Evolutionary conservation across 2,797 vertebrate genomes (phyloP).

Genomic region (Semaprochilodus insignis): DNA sequence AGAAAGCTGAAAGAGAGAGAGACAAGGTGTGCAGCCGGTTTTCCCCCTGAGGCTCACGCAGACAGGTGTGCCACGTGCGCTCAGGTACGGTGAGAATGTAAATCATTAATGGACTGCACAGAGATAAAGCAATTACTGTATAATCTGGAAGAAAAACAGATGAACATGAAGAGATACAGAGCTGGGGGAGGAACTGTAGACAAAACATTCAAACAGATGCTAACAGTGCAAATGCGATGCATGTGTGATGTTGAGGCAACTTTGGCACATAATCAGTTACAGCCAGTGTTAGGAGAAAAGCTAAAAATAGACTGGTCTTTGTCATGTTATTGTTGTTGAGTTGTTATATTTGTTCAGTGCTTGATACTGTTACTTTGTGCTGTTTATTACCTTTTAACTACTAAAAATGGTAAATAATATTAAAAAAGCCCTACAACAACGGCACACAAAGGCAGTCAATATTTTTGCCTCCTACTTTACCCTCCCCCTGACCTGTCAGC

Average conservation of each 20-base stretch:
- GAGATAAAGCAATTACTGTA: conserved; percentile 10
- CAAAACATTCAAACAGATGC: not conserved
- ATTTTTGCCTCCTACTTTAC: too few species aligned
- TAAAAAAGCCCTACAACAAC: too few species aligned
- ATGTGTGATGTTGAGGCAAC: not conserved
- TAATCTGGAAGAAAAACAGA: not conserved
- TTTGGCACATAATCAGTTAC: not conserved
- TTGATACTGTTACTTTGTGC: not conserved
- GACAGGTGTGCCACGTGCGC: conserved; percentile 21
- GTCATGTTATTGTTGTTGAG: not conserved
- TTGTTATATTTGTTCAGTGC: not conserved
- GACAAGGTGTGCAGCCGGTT: not conserved
- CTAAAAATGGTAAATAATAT: too few species aligned
- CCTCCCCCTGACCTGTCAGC: too few species aligned
- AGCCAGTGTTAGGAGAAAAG: not conserved
- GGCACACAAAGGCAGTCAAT: too few species aligned
- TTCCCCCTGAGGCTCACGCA: not conserved
- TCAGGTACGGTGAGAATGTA: not conserved
- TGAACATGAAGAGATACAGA: not conserved
- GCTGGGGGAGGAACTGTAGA: not conserved
- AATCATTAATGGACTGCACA: conserved; percentile 25
- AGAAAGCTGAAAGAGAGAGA: conserved; percentile 10
- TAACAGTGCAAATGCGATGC: not conserved
- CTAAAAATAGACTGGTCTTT: not conserved
- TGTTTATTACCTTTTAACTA: not conserved